Evolutionary conservation across 2,888 invertebrate genomes (phyloP), one percentile per base, ranked within the genome.

Genomic region (Chromoteleia sp.): DNA sequence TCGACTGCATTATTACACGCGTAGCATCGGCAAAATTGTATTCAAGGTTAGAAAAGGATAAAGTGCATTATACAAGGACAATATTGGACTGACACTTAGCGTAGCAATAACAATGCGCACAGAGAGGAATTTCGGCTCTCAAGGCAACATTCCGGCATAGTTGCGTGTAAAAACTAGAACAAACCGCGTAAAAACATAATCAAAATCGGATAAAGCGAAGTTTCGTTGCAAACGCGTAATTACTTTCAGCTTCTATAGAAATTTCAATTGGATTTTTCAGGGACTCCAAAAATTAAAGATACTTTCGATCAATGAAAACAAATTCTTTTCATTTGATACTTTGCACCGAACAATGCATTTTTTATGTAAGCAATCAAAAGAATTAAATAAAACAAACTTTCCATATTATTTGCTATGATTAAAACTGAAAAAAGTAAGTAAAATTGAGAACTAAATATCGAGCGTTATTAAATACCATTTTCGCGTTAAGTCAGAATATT

Each of bases 81-180:
- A 75, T 54, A 29, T 67, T 50, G 63, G 33, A 63, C 75, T 75
- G 75, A 65, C 65, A 67, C 58, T 75, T 75, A 50, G 58, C 58
- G 65, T 67, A 65, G 75, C 58, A 75, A 75, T 75, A 75, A 65
- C 75, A 74, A 48, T 74, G 65, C 56, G 50, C 48, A 41, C 48
- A 17, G 65, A 41, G 21, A 67, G 75, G 65, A 75, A 75, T 75
- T 67, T 67, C 50, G 75, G 58, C 65, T 43, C 58, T 15, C 75
- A 75, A 75, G 75, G 75, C 48, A 75, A 65, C 75, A 65, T 75
- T 75, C 65, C 75, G 58, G 39, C 75, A 65, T 58, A 67, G 58
- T 65, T 75, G 56, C 58, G 58, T 58, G 65, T 48, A 75, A 75
- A 74, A 75, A 75, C 65, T 58, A 50, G 43, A 65, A 59, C 75